Conservation (phyloP, 1,140 invertebrate genomes). For the Drosophila repletoides region DNA sequence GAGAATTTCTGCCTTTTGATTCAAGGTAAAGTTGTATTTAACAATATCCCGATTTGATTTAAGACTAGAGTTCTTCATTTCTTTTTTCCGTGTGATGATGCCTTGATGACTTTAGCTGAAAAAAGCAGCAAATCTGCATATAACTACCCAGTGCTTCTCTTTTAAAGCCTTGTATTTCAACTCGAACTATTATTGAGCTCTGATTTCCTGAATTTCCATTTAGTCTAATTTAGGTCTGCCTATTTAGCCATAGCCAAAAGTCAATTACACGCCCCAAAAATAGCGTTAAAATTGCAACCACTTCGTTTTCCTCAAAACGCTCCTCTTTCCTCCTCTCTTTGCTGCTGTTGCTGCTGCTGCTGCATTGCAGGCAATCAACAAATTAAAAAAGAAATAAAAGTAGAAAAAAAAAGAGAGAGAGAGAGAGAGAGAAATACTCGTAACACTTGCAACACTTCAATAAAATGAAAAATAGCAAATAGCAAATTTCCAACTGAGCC, state of each 20-base stretch:
- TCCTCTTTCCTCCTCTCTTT: neutral
- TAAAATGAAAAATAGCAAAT: conserved; percentile 21
- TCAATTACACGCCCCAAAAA: conserved; percentile 21
- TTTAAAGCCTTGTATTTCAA: too few species aligned
- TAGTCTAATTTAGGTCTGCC: neutral
- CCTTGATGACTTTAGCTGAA: too few species aligned
- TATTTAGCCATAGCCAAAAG: conserved; percentile 13
- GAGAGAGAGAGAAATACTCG: too few species aligned
- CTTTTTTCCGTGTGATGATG: too few species aligned
- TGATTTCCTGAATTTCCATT: conserved; percentile 2
- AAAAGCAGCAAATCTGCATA: too few species aligned
- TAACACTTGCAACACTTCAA: conserved; percentile 29
- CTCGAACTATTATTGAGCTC: conserved; percentile 1
- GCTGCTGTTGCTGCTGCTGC: neutral
- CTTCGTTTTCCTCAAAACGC: neutral
- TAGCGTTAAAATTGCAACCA: conserved; percentile 19
- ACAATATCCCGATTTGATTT: too few species aligned
- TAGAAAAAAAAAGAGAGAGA: too few species aligned
- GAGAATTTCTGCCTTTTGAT: too few species aligned
- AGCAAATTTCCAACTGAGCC: conserved; percentile 18
- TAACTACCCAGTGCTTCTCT: too few species aligned
- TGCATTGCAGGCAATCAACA: conserved; percentile 32
- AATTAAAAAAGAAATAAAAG: conserved; percentile 25
- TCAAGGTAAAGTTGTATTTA: too few species aligned
- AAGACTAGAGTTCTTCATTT: too few species aligned